phyloP scores from a whole-genome alignment of 2,888 invertebrate genomes.

The Chymomyza fuscimana region DNA sequence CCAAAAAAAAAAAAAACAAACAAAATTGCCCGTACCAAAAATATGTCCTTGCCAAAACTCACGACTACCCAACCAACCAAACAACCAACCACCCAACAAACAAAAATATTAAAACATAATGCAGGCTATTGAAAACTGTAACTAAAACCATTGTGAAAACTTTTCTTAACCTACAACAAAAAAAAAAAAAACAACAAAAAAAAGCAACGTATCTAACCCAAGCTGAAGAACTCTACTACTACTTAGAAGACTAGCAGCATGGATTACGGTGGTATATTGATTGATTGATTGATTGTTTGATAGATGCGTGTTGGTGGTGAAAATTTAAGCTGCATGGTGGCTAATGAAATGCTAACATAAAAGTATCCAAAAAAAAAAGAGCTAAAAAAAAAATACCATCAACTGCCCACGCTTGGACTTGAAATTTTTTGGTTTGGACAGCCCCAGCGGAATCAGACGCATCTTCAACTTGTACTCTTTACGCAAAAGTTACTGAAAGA shows the following conservation, averaged over 20 bases:
- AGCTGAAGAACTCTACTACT: constrained; percentile 37
- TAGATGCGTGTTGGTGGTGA: constrained; percentile 59
- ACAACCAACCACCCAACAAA: constrained; percentile 32
- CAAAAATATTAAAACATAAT: constrained; percentile 19
- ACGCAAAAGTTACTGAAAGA: not conserved
- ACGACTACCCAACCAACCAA: constrained; percentile 38
- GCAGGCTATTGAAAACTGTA: constrained; percentile 65
- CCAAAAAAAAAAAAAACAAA: constrained; percentile 14
- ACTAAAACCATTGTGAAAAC: constrained; percentile 59
- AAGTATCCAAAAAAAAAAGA: not conserved
- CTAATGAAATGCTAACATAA: constrained; percentile 46
- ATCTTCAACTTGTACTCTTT: constrained; percentile 22
- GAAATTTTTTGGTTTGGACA: constrained; percentile 63
- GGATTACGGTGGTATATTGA: constrained; percentile 64
- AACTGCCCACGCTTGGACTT: constrained; percentile 2
- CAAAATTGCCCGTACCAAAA: constrained; percentile 48
- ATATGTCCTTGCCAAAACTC: constrained; percentile 38
- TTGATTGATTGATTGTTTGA: constrained; percentile 58
- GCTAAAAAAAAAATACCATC: constrained; percentile 26
- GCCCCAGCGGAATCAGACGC: constrained; percentile 42
- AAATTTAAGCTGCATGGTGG: constrained; percentile 65
- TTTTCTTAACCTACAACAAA: constrained; percentile 34
- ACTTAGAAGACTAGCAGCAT: constrained; percentile 13
- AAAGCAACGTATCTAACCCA: constrained; percentile 36
- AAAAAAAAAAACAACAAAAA: constrained; percentile 10